phyloP scores from a whole-genome alignment of 2,113 vertebrate species.

The Stictonetta naevosa region DNA sequence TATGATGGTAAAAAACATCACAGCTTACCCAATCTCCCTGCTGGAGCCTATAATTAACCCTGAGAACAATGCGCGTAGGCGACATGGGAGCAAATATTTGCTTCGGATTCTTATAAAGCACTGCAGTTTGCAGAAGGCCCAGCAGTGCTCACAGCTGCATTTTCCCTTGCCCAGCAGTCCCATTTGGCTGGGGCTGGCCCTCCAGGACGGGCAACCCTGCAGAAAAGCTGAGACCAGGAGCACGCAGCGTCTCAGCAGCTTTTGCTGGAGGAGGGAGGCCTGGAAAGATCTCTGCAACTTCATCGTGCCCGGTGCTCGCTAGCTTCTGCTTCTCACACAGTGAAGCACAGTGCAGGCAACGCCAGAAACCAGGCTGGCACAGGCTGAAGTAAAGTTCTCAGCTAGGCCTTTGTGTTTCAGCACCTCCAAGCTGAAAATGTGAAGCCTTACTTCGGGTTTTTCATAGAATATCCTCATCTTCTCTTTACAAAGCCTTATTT shows the following conservation, averaged over 20 bases:
- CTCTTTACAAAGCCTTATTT: slow-evolving; percentile 31
- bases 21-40: neutral
- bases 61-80: neutral
- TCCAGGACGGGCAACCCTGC: neutral
- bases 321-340: neutral
- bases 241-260: neutral
- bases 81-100: neutral
- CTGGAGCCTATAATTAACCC: neutral
- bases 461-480: neutral
- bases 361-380: neutral
- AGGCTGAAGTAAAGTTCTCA: neutral
- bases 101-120: neutral
- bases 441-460: neutral
- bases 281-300: neutral
- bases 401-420: neutral
- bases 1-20: neutral
- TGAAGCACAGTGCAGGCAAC: neutral
- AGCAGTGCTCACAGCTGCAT: neutral
- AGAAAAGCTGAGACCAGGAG: neutral
- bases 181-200: neutral
- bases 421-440: neutral
- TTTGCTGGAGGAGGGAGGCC: neutral
- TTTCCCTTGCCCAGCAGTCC: neutral
- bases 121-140: neutral
- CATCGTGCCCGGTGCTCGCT: neutral